Base-by-base conservation (phyloP, 2,113 vertebrate genomes). In the Leptocoma aspasia region DNA sequence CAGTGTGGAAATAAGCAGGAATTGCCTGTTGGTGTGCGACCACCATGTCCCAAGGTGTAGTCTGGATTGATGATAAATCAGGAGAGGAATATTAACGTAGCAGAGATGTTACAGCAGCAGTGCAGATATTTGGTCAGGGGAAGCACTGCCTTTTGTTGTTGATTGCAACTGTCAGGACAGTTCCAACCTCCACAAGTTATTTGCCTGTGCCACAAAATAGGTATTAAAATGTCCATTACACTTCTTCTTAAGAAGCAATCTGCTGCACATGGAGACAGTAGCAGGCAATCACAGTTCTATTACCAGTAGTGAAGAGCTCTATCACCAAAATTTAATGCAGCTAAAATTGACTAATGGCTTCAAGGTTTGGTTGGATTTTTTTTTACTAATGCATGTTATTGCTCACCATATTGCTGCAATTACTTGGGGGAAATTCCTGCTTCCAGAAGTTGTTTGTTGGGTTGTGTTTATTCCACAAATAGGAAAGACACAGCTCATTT, bases 181-280 rank as follows among this genome's bases (percentile, higher is more conserved):
- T 90, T 84, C 72, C 90, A 92, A 33, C 41, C 70, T 90, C 65
- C 2, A 2, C 57, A 54, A 82, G 70, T 86, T 82, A 89, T 95
- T 92, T 94, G 69, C 63, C 72, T 82, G 13, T 64, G 66, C 82
- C 89, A 69, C 92, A 82, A 75, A 69, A 79, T 57, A 79, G 86
- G 35, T 69, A 95, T 94, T 96, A 79, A 96, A 96, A 94, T 69
- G 70, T 44, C 82, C 65, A 80, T 94, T 94, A 72, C 50, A 47
- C 41, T 57, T 82, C 75, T 76, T 96, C 64, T 82, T 92, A 80
- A 92, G 87, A 92, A 96, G 73, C 73, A 93, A 93, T 96, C 72
- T 96, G 47, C 84, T 72, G n/a, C 79, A 57, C 21, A 15, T 11
- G 24, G 42, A 77, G 83, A 71, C 21, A 71, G 61, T 21, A 60